Evolutionary conservation across 1,140 invertebrate genomes (phyloP).

Genomic region (Drosophila paulistorum): DNA sequence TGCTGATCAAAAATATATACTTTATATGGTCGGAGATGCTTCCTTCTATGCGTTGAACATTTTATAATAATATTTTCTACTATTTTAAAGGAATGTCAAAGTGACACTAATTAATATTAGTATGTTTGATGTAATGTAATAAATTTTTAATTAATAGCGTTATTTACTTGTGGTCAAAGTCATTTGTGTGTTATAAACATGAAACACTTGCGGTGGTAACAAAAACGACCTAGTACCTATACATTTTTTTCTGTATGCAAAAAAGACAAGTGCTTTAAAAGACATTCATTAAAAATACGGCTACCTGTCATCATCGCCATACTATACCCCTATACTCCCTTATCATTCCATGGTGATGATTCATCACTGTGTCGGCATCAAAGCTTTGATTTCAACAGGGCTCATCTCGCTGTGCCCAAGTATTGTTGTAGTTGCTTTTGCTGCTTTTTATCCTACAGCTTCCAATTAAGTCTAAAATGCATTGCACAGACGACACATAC

Average conservation of each 20-base stretch:
- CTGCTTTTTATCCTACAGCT: slow-evolving; percentile 67
- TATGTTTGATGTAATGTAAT: too few relatives aligned
- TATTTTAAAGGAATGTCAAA: too few relatives aligned
- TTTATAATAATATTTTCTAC: too few relatives aligned
- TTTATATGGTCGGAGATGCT: too few relatives aligned
- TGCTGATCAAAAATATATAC: too few relatives aligned
- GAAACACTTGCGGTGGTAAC: too few relatives aligned
- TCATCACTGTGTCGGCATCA: slow-evolving; percentile 69
- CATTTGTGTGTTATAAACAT: too few relatives aligned
- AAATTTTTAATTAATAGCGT: too few relatives aligned
- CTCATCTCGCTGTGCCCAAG: slow-evolving; percentile 25
- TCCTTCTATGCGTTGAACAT: too few relatives aligned
- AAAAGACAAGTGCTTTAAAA: slow-evolving; percentile 75
- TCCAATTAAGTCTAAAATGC: slow-evolving; percentile 77
- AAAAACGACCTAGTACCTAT: too few relatives aligned
- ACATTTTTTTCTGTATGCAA: not conserved
- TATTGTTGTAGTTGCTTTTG: slow-evolving; percentile 57
- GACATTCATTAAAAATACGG: slow-evolving; percentile 80
- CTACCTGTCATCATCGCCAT: slow-evolving; percentile 75
- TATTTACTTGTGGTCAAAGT: too few relatives aligned
- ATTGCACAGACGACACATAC: slow-evolving; percentile 33
- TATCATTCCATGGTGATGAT: not conserved
- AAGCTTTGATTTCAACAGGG: slow-evolving; percentile 80
- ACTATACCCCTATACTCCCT: slow-evolving; percentile 22
- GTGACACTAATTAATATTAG: too few relatives aligned